Base-by-base conservation (phyloP, 1,140 invertebrate genomes). In the Aricia agestis region DNA sequence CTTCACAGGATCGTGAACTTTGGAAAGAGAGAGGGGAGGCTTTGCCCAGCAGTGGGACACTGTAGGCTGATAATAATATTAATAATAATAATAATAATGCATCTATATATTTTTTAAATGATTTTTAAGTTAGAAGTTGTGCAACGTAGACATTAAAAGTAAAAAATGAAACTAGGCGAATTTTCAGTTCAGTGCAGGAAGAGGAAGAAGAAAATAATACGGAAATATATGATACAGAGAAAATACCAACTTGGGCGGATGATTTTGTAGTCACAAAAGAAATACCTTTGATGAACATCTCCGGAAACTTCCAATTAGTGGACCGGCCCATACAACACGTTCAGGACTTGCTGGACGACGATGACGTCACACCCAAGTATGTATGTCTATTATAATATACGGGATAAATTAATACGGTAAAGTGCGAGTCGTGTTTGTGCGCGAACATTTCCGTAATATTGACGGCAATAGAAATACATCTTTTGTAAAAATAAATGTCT, bases 231-330 rank as follows among this genome's bases (percentile, higher is more conserved):
- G n/a, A 19, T 59, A 59, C 58, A 19, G 15, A 18, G 58, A 59
- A 59, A 19, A 59, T 18, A 59, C n/a, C 58, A 18, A 59, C n/a
- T 59, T 59, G 58, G 42, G 76, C 74, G 19, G 72, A 69, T 52
- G 76, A 81, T 52, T 83, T 78, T 59, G 71, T 85, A 18, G 13
- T 52, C 45, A 73, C 68, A 68, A 68, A 86, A 45, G 84, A 84
- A 63, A 66, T 90, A 3, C 88, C 88, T 13, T 57, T 90, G 25
- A 74, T 88, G 15, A 88, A 89, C 70, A 79, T 90, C 19, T 86
- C 86, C 58, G 83, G 81, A 66, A 73, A 78, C 42, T 72, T 86
- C 52, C 66, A 77, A 70, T 72, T 82, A 52, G 74, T 72, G 6
- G 66, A 67, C 7, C 31, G 67, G 6, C 57, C 32, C 17, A 10